Base-by-base conservation (phyloP, 2,113 vertebrate species). In the Pavo muticus region DNA sequence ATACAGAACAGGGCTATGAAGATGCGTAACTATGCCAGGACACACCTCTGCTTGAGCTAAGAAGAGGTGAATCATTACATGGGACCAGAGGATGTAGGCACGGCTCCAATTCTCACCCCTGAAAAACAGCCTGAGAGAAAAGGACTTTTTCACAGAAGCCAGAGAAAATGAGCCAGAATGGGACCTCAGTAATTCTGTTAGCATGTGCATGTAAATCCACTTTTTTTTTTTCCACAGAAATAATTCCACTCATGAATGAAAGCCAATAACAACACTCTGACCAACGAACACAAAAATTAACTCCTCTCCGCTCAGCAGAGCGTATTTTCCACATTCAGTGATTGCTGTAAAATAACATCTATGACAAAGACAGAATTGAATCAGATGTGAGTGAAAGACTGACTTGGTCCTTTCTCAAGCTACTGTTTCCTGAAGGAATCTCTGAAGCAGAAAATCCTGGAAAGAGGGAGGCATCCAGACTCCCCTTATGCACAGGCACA, bases 191-290 rank as follows among this genome's bases (percentile, higher is more conserved):
- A 90, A 87, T 87, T 50, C 71, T 71, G 67, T 42, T 60, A 74
- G 42, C 47, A 87, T 35, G 50, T 60, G 42, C 64, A 63, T 56
- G 91, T 79, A 93, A 90, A 80, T 83, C 63, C 91, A 80, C 56
- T 19, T n/a, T 59, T n/a, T 11, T 17, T 90, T 67, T 88, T 63
- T 23, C 7, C 60, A 1, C 20, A 59, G 60, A 86, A 92, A 78
- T 78, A 91, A 90, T 90, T 93, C 77, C 84, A 80, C 47, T 90
- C 32, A 32, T 50, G 71, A 95, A 91, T 61, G 87, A 92, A 90
- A 86, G 78, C 92, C 76, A 92, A 25, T 92, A 94, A 95, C 3
- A 71, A 77, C 87, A 87, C 39, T 44, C 50, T 83, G 87, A 89
- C 74, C n/a, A 2, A 92, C 14, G 64, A 92, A 39, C 74, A 91